Evolutionary conservation across 2,113 vertebrate genomes (phyloP).

Genomic region (Mustelus asterias): DNA sequence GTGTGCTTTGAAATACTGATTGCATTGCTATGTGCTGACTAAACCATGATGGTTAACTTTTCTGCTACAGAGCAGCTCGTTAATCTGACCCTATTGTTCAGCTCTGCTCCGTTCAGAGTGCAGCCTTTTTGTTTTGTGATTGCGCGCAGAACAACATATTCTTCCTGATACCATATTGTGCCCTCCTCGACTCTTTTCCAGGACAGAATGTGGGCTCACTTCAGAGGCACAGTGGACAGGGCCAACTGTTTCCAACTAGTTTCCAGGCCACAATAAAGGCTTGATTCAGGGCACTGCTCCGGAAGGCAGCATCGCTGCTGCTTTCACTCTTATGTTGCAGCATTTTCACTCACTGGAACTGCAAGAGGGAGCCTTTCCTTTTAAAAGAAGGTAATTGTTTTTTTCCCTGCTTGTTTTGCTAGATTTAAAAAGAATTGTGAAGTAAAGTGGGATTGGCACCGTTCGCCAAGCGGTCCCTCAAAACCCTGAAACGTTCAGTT

Average conservation of each 20-base stretch:
- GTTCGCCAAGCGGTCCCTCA: neutral
- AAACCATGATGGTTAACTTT: neutral
- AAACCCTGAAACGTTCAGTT: neutral
- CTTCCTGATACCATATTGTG: neutral
- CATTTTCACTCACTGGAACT: neutral
- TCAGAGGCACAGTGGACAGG: neutral
- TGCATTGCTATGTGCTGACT: slow-evolving; percentile 21
- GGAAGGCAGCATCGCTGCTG: neutral
- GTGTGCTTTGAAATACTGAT: slow-evolving; percentile 22
- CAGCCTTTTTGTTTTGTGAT: neutral
- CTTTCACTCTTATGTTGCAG: neutral
- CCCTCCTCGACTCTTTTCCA: neutral
- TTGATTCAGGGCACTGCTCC: neutral
- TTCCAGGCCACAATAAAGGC: neutral
- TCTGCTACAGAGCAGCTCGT: neutral
- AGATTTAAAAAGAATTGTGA: neutral
- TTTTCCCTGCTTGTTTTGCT: neutral
- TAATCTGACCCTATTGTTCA: slow-evolving; percentile 14
- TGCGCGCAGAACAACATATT: neutral
- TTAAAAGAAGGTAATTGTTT: neutral
- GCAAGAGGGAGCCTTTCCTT: neutral
- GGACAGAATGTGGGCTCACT: neutral
- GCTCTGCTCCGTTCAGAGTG: neutral
- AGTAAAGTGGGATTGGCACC: neutral
- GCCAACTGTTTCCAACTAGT: neutral